Evolutionary conservation across 2,113 vertebrate species (phyloP).

Genomic region (Vombatus ursinus): DNA sequence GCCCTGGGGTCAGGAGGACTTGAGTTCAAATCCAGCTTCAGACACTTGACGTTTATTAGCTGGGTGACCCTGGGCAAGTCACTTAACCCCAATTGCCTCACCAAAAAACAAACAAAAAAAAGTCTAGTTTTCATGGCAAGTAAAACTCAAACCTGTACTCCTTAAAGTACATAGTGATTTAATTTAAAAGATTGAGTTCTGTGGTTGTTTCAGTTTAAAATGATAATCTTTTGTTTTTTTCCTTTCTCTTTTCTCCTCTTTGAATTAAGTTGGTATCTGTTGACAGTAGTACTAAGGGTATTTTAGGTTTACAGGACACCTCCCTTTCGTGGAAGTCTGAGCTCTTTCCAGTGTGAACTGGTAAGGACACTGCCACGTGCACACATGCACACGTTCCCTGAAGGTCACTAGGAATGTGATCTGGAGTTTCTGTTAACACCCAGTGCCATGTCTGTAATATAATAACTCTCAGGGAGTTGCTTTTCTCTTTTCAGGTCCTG

Average conservation of each 20-base stretch:
- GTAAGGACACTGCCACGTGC: too few species aligned
- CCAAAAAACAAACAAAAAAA: too few species aligned
- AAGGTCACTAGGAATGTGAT: background rate
- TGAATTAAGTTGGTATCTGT: background rate
- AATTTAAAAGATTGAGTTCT: background rate
- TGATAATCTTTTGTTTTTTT: background rate
- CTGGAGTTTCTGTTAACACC: background rate
- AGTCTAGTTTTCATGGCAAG: background rate
- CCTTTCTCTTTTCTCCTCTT: background rate
- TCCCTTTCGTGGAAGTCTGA: background rate
- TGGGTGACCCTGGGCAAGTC: too few species aligned
- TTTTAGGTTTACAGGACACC: background rate
- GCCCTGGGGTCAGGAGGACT: too few species aligned
- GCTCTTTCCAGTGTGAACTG: background rate
- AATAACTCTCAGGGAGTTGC: background rate
- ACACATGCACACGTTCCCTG: background rate
- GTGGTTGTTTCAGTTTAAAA: background rate
- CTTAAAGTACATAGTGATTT: background rate
- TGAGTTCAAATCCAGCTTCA: too few species aligned
- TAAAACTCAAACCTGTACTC: background rate
- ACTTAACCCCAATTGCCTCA: too few species aligned
- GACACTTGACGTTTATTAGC: too few species aligned
- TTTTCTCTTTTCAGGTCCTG: slow-evolving; percentile 84
- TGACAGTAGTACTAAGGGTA: background rate
- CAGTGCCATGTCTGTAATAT: background rate